phyloP scores from a whole-genome alignment of 2,113 vertebrate species.

The Noctilio leporinus region DNA sequence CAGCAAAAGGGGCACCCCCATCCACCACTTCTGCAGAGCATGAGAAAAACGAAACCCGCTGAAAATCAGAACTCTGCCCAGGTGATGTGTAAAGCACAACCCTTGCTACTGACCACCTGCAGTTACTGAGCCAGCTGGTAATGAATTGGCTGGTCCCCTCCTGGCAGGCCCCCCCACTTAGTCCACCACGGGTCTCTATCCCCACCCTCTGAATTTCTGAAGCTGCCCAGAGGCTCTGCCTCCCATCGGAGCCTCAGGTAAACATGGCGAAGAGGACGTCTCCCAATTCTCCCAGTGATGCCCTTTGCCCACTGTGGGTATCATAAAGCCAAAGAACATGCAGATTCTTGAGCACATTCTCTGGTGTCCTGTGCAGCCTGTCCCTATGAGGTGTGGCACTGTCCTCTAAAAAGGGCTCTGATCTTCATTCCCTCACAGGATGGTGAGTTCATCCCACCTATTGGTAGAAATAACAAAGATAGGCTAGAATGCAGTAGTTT shows the following conservation, averaged over 20 bases:
- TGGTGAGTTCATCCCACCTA: not conserved
- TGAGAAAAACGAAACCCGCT: conserved; percentile 91
- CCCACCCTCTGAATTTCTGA: conserved; percentile 89
- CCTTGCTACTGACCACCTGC: conserved; percentile 86
- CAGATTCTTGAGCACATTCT: conserved; percentile 89
- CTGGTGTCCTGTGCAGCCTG: conserved; percentile 89
- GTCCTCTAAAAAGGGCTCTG: conserved; percentile 28
- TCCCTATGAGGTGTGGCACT: conserved; percentile 87
- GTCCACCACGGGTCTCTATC: conserved; percentile 87
- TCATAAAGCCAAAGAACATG: conserved; percentile 87
- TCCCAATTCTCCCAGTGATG: conserved; percentile 89
- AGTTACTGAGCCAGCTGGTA: conserved; percentile 87
- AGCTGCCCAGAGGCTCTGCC: conserved; percentile 87
- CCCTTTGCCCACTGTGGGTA: conserved; percentile 87
- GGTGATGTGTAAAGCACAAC: conserved; percentile 89
- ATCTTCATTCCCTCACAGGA: not conserved
- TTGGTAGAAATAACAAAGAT: not conserved
- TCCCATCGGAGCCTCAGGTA: conserved; percentile 88
- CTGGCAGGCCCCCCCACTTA: conserved; percentile 86
- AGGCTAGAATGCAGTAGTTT: not conserved
- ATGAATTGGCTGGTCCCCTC: conserved; percentile 83
- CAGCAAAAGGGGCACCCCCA: conserved; percentile 50
- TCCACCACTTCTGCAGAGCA: conserved; percentile 74
- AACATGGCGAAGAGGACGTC: conserved; percentile 89
- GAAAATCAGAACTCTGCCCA: conserved; percentile 87